Evolutionary conservation across 2,113 vertebrate genomes (phyloP), one percentile per base, ranked within the genome.

Genomic region (Pungitius pungitius): DNA sequence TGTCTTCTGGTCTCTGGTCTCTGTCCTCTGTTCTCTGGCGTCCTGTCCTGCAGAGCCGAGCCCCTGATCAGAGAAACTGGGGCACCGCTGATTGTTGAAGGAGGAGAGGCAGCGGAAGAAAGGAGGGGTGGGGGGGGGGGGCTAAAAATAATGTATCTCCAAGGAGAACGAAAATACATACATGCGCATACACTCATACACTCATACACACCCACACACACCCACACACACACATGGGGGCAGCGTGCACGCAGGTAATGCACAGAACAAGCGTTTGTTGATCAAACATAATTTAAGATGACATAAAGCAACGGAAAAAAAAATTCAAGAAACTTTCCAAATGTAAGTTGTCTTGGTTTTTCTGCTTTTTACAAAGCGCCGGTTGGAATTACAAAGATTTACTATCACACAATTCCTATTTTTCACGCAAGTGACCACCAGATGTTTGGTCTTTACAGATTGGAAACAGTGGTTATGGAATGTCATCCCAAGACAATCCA

Each of bases 131-230:
- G 33, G 33, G 85, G 86, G 91, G 93, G 85, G 90, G 88, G 77
- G 83, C 93, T 94, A 94, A 94, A 94, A 94, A 94, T 94, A 94
- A 84, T 80, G 64, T 4, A 90, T 94, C 93, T 94, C 93, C 45
- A 86, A 93, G 93, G 93, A 93, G 92, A 88, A 87, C 89, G 86
- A 80, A 91, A 93, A 92, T 92, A 93, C 90, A 92, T 86, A 82
- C 88, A 83, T 77, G 73, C 80, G 72, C 73, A 40, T 20, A 77
- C 63, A 75, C 75, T 73, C 75, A 67, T 26, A 24, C 30, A 81
- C 33, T 73, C 22, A 63, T 26, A 56, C 54, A 64, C 22, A 72
- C 40, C 18, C 39, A 80, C 33, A 73, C 18, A 65, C 56, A 75
- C n/a, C 61, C 37, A 55, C 52, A 60, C 22, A 45, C 51, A 60